A percentile compares a stretch with the other conserved stretches of the same genome.
Conservation (phyloP, 2,797 vertebrate genomes). For the Chaenodraco wilsoni region DNA sequence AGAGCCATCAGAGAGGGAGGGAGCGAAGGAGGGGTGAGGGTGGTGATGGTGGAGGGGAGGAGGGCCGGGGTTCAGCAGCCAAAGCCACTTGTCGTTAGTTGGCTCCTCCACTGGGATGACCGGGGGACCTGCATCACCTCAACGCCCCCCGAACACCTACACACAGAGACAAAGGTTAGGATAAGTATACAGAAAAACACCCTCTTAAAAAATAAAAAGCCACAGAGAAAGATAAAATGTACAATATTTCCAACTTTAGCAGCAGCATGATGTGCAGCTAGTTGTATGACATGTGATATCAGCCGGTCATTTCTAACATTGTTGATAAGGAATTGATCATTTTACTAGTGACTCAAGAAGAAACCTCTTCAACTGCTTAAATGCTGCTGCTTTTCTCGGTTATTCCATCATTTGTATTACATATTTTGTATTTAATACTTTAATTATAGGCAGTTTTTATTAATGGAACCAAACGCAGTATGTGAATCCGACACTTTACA, state of each 20-base stretch:
- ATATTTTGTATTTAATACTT: neutral
- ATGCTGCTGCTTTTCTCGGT: neutral
- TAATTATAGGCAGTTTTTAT: neutral
- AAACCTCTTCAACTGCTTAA: neutral
- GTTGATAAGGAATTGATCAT: neutral
- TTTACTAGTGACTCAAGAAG: neutral
- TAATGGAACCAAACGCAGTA: neutral
- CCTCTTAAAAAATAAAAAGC: neutral
- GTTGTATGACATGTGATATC: neutral
- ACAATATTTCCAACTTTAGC: neutral
- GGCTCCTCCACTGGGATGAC: slow-evolving; percentile 90
- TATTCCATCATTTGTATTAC: neutral
- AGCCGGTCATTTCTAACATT: neutral
- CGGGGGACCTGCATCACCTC: slow-evolving; percentile 92
- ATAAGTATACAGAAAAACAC: slow-evolving; percentile 15
- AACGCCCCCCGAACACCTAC: slow-evolving; percentile 88
- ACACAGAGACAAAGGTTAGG: slow-evolving; percentile 23
- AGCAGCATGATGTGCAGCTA: neutral
- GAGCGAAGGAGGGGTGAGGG: slow-evolving; percentile 45
- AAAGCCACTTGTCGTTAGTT: slow-evolving; percentile 87
- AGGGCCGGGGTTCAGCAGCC: slow-evolving; percentile 83
- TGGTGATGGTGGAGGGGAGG: slow-evolving; percentile 1
- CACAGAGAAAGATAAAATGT: neutral
- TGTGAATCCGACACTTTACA: neutral
- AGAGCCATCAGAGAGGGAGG: slow-evolving; percentile 95